Conservation (phyloP, 2,113 vertebrate genomes). For the Melanocharis versteri region DNA sequence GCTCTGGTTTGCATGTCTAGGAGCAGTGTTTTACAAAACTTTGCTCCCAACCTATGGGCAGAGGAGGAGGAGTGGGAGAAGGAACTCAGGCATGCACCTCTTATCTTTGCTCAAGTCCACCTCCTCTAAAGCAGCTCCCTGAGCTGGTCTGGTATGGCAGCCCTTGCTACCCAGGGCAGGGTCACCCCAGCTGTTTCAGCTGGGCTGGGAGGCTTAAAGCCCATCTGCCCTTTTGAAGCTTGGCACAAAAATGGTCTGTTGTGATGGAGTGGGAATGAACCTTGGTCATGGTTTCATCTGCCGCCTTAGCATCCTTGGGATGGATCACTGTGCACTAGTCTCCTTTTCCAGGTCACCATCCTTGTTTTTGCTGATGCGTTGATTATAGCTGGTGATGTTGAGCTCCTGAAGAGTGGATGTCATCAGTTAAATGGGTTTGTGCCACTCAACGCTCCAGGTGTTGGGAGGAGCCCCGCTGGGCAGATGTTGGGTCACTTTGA, state of each 20-base stretch:
- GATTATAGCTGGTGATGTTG: not conserved
- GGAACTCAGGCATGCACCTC: not conserved
- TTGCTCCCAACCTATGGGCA: not conserved
- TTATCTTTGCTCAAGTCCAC: not conserved
- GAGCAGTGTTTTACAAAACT: not conserved
- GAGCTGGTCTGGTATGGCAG: not conserved
- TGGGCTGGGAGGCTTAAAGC: not conserved
- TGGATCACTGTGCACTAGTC: rapidly evolving
- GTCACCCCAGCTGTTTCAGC: not conserved
- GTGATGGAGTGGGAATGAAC: not conserved
- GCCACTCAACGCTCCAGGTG: not conserved
- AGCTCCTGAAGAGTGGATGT: not conserved
- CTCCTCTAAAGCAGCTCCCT: not conserved
- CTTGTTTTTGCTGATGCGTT: not conserved
- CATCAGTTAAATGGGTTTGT: not conserved
- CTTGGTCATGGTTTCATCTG: not conserved
- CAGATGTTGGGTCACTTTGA: rapidly evolving
- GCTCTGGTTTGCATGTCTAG: not conserved
- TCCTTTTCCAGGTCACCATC: not conserved
- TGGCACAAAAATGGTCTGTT: not conserved
- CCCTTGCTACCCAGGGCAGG: not conserved
- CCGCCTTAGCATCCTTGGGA: not conserved
- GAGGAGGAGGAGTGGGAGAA: not conserved
- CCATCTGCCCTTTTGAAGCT: not conserved
- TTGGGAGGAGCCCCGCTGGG: not conserved